Evolutionary conservation across 2,797 vertebrate genomes (phyloP), one percentile per base, ranked within the genome.

Genomic region (Coranthus polyacanthus): DNA sequence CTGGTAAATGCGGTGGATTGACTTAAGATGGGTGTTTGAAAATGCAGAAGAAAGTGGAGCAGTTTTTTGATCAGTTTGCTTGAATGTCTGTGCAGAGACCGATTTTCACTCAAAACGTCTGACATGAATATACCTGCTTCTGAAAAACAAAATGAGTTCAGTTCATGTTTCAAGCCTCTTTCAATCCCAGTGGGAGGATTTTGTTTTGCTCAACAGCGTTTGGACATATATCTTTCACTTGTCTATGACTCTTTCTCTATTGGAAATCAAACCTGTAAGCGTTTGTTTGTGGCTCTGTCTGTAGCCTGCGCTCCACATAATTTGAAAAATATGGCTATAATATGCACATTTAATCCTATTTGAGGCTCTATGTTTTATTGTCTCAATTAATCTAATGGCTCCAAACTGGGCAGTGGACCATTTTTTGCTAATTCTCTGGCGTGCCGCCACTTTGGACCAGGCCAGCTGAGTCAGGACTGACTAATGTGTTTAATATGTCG

Each of bases 301-400:
- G n/a, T n/a, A n/a, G n/a, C n/a, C n/a, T 49, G 12, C 46, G 43
- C 68, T 66, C 42, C 1, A 53, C 38, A 18, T 72, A 36, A 85
- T 81, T 69, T 53, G 38, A 68, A 58, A 84, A 84, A 81, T 67
- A 79, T 44, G 59, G 42, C 62, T 11, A 26, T 70, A 62, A 82
- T 52, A 60, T 16, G 42, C 16, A 52, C 41, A 59, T 75, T 56
- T 69, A 59, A 72, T 75, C 62, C 51, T 20, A 24, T 69, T 79
- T 58, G 2, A 24, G 17, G 20, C 1, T 65, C 66, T 34, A 34
- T 0, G 5, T 51, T 58, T 62, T 8, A 24, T 22, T 6, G 17
- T 32, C 21, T 69, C 52, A 64, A 79, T 82, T 84, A 73, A 68
- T 80, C 39, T 73, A 70, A 83, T 61, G 69, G 66, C 51, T 78